Evolutionary conservation across 2,797 vertebrate genomes (phyloP), one percentile per base, ranked within the genome.

Genomic region (Vespertilio murinus): DNA sequence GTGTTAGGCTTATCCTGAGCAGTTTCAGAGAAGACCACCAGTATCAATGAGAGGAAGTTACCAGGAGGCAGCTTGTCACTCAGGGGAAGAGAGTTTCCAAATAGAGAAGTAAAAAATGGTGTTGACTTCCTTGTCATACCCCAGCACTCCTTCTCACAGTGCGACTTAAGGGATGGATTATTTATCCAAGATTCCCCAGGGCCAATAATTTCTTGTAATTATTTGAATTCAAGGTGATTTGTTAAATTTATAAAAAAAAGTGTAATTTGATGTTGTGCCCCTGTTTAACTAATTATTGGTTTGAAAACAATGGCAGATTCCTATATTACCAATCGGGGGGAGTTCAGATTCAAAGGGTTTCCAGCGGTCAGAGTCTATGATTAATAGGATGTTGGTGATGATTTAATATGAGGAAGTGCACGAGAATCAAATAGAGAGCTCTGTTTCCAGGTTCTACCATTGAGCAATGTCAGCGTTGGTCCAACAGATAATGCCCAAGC

Each of bases 1-100:
- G 6, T 59, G 5, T 47, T 71, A 52, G 79, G 42, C 20, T 96
- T 78, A 49, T 40, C 77, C 12, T 78, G n/a, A 8, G 12, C 70
- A 82, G 45, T 78, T 91, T 17, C 79, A 79, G 52, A 96, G 69
- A 49, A 78, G 18, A 75, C 77, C 84, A 70, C 5, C 33, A 69
- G 59, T 73, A 64, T 73, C 56, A 73, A 9, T 10, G 13, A 89
- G 13, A 80, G 56, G 80, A 89, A 93, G 65, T 65, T 17, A 75
- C 67, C 38, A 38, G 42, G n/a, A 54, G 9, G n/a, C 67, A 75
- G 13, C 18, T 74, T 82, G 22, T 89, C 54, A 45, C 45, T 38
- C 35, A 91, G 59, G 35, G 54, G 78, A 95, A 85, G 54, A 71
- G 71, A 71, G 40, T 89, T 94, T 94, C 52, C 71, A 91, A 92